Conservation (phyloP, 2,797 vertebrate species). For the Mus minutoides region DNA sequence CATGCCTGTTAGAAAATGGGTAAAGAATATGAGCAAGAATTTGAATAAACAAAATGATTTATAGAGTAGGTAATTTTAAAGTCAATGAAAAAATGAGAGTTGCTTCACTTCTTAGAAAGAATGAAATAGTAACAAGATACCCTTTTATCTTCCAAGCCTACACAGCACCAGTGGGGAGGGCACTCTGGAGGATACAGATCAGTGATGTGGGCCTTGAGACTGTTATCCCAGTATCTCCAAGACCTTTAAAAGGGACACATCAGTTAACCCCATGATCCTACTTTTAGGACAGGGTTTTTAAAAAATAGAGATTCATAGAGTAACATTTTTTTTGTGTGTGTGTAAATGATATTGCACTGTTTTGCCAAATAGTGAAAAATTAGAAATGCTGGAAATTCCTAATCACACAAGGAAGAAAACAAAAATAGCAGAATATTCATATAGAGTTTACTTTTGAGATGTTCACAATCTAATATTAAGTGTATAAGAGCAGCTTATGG, state of each 20-base stretch:
- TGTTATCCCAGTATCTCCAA: background rate
- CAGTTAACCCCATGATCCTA: background rate
- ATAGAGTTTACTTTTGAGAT: no score
- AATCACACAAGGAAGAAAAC: no score
- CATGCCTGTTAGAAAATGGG: background rate
- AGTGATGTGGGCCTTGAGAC: background rate
- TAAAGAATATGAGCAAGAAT: background rate
- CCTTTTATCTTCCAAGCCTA: background rate
- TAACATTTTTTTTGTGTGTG: background rate
- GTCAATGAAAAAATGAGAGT: background rate
- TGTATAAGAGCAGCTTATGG: no score
- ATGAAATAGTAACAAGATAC: background rate
- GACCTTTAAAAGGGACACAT: background rate
- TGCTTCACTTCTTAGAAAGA: background rate
- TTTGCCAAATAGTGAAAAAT: no score
- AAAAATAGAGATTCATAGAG: background rate
- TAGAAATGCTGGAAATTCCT: no score
- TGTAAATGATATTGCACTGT: no score
- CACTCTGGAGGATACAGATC: background rate
- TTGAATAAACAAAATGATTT: background rate
- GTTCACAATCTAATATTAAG: no score
- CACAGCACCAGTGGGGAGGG: background rate
- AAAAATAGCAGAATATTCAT: no score
- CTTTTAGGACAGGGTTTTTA: background rate
- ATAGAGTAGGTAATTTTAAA: background rate